Evolutionary conservation across 2,113 vertebrate species (phyloP).

Genomic region (Eulemur rufifrons): DNA sequence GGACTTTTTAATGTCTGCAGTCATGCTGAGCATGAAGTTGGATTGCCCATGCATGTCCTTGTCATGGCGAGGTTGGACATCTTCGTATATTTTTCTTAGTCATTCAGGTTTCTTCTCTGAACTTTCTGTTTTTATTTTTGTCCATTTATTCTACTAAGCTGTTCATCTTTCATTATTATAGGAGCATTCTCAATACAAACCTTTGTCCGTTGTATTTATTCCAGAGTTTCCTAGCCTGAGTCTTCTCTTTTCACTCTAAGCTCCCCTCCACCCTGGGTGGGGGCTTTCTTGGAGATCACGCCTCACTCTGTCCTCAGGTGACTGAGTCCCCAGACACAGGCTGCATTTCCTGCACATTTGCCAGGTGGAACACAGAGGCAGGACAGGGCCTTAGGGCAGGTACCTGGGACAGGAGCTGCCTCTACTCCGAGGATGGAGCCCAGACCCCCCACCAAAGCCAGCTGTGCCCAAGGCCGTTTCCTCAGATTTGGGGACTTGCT

Average conservation of each 20-base stretch:
- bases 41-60: neutral
- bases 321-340: neutral
- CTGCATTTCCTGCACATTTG: neutral
- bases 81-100: neutral
- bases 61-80: neutral
- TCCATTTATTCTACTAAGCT: neutral
- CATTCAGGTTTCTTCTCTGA: neutral
- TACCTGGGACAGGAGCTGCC: neutral
- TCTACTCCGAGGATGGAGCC: neutral
- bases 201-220: neutral
- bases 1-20: neutral
- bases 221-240: neutral
- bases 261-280: neutral
- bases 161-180: neutral
- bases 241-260: neutral
- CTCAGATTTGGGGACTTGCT: neutral
- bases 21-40: neutral
- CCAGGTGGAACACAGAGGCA: neutral
- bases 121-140: neutral
- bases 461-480: neutral
- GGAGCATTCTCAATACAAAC: neutral
- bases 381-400: neutral
- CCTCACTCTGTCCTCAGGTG: neutral
- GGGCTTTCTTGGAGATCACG: neutral
- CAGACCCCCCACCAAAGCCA: neutral